phyloP scores from a whole-genome alignment of 2,113 vertebrate genomes.

The Accipiter cooperii region DNA sequence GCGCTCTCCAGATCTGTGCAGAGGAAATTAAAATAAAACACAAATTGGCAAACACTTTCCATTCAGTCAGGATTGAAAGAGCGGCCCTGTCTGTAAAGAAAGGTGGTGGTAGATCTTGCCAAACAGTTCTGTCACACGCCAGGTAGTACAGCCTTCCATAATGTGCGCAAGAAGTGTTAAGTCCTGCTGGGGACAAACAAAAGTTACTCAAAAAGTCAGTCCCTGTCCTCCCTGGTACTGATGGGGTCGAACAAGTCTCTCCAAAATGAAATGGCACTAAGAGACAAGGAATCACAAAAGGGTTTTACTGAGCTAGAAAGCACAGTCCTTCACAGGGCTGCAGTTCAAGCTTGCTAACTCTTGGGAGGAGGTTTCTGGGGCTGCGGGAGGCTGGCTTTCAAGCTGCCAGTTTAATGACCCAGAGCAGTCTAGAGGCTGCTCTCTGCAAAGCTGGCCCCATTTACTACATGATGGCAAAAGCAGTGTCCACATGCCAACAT shows the following conservation, averaged over 20 bases:
- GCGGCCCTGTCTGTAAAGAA: neutral
- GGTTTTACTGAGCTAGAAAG: neutral
- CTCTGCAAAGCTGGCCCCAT: neutral
- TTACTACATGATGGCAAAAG: neutral
- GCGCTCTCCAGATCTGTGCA: neutral
- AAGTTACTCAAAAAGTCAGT: neutral
- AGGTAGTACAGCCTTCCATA: neutral
- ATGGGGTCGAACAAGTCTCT: neutral
- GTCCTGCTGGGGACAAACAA: neutral
- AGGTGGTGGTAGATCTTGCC: neutral
- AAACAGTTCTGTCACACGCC: neutral
- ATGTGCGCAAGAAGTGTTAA: neutral
- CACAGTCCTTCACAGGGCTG: neutral
- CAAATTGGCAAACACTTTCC: neutral
- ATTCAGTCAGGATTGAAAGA: neutral
- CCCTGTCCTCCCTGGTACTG: neutral
- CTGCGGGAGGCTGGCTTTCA: neutral
- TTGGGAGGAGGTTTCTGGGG: neutral
- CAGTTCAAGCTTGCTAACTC: neutral
- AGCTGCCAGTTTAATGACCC: neutral
- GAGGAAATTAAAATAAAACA: neutral
- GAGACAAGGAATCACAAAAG: neutral
- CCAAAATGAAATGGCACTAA: neutral
- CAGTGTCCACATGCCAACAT: neutral
- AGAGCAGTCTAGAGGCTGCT: neutral